Conservation (phyloP, 2,888 invertebrate species). For the Oligia fasciuncula region DNA sequence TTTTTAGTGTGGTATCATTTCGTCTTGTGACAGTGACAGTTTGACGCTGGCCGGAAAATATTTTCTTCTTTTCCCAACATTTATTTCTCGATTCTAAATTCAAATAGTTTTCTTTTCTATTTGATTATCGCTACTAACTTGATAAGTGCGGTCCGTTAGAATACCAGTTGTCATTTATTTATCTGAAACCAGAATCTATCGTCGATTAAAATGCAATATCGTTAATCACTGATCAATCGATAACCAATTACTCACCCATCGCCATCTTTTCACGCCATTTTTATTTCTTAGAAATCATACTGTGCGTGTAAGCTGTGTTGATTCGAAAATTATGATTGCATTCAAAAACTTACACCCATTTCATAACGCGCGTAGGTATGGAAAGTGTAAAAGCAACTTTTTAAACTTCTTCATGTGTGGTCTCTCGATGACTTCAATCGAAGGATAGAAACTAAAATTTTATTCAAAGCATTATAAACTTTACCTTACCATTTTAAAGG, state of each 20-base stretch:
- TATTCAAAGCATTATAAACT: constrained; percentile 41
- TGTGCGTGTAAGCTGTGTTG: constrained; percentile 47
- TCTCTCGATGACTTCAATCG: constrained; percentile 57
- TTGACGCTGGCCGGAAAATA: constrained; percentile 45
- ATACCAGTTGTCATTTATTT: constrained; percentile 48
- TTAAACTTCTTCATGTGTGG: constrained; percentile 74
- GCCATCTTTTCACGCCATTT: constrained; percentile 54
- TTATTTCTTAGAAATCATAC: constrained; percentile 31
- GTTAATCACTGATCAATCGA: constrained; percentile 54
- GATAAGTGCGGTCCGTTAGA: constrained; percentile 42
- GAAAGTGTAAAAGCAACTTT: constrained; percentile 62
- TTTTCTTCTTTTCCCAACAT: not conserved
- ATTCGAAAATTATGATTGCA: constrained; percentile 65
- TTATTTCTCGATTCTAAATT: constrained; percentile 4
- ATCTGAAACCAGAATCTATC: constrained; percentile 50
- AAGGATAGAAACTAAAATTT: constrained; percentile 47
- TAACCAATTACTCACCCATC: constrained; percentile 51
- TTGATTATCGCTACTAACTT: constrained; percentile 35
- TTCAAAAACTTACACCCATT: constrained; percentile 60
- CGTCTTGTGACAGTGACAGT: constrained; percentile 34
- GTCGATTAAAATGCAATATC: constrained; percentile 50
- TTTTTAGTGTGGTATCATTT: constrained; percentile 24
- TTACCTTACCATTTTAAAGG: constrained; percentile 31
- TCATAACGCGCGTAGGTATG: constrained; percentile 43
- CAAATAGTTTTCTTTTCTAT: constrained; percentile 17